Base-by-base conservation (phyloP, 2,113 vertebrate genomes). In the Puffinus mauretanicus region DNA sequence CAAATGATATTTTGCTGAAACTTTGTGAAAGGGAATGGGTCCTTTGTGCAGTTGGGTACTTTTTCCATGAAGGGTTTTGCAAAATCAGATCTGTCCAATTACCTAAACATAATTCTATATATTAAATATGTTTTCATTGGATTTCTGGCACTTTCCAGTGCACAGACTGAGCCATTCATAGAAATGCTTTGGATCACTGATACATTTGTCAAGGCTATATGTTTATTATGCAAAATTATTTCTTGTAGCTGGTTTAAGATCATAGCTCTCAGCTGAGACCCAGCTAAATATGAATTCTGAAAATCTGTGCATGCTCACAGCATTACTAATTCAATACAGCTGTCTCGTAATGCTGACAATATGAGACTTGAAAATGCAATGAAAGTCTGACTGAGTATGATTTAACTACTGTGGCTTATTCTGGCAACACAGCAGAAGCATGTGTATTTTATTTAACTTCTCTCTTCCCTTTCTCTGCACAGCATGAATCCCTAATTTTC, bases 311-410 rank as follows among this genome's bases (percentile, higher is more conserved):
- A 1, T 91, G 94, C 94, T 89, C 64, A 4, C 69, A 77, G 52
- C 71, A 16, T 92, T 86, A 64, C 92, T 96, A 92, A 96, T 79
- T 75, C 92, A 93, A 17, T 81, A 55, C 95, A 96, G 92, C 94
- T 95, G 95, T 70, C 82, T 89, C 3, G 2, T 81, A 77, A 91
- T 40, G 51, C 86, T 84, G 60, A 78, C 65, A 76, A 57, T 81
- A 82, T 57, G 94, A 91, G 76, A 90, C 86, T 75, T 81, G 70
- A 92, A 94, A 92, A 92, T 85, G 85, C 87, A 93, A 6, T 84
- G 76, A 30, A 91, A 94, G 42, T 92, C 92, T 94, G 75, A 47
- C 64, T 62, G 69, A 49, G 47, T 60, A 17, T 52, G 92, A 69
- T 92, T 94, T 66, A 83, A 93, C 82, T 83, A 17, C 82, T 90